Percentiles rank a stretch among this genome's conserved stretches.
phyloP scores from a whole-genome alignment of 1,140 invertebrate genomes.

The Planococcus citri region DNA sequence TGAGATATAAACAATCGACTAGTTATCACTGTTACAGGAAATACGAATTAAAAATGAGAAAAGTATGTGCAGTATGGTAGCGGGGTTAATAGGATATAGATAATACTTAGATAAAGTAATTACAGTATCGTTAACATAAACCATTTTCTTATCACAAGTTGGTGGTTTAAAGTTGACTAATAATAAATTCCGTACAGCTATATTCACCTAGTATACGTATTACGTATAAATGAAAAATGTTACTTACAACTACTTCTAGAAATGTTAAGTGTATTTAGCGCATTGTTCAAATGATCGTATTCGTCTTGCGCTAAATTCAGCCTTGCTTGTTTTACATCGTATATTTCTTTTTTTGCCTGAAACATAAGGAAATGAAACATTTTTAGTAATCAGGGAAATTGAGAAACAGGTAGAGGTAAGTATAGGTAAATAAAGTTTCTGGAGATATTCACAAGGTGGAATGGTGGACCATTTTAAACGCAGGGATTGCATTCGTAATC shows the following conservation, averaged over 20 bases:
- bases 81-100: no score
- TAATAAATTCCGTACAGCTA: slow-evolving; percentile 12
- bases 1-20: no score
- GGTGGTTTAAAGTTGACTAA: not conserved
- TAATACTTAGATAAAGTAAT: no score
- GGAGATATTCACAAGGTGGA: not conserved
- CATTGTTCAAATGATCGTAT: slow-evolving; percentile 85
- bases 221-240: slow-evolving; percentile 24
- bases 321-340: slow-evolving; percentile 87
- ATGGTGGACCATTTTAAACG: no score
- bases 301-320: slow-evolving; percentile 86
- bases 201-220: not conserved
- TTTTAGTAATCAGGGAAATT: not conserved
- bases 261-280: slow-evolving; percentile 63
- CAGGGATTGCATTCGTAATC: no score
- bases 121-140: no score
- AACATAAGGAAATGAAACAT: slow-evolving; percentile 37
- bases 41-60: no score
- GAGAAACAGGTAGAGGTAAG: not conserved
- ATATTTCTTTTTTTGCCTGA: slow-evolving; percentile 91
- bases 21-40: no score
- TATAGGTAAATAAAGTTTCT: not conserved
- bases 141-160: not conserved
- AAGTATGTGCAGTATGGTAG: no score
- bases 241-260: slow-evolving; percentile 76